Evolutionary conservation across 2,888 invertebrate species (phyloP).

Genomic region (Alcis repandata): DNA sequence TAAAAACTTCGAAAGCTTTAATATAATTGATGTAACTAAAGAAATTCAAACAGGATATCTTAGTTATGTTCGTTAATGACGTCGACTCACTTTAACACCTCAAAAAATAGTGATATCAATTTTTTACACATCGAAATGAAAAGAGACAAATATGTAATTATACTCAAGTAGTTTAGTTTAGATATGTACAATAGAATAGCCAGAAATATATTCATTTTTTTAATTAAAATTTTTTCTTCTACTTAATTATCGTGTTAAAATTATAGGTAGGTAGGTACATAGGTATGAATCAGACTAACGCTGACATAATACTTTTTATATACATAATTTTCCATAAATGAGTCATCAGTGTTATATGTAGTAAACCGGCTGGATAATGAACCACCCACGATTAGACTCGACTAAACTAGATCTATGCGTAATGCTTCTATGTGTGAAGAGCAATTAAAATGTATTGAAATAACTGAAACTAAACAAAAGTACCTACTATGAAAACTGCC

Average conservation of each 20-base stretch:
- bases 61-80: too few species aligned
- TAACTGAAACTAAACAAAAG: constrained; percentile 13
- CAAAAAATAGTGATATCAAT: too few species aligned
- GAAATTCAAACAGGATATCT: too few species aligned
- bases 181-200: too few species aligned
- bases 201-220: not conserved
- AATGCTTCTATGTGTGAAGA: constrained; percentile 8
- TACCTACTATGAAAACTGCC: too few species aligned
- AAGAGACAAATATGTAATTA: too few species aligned
- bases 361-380: constrained; percentile 40
- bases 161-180: too few species aligned
- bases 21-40: too few species aligned
- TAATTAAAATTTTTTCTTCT: constrained; percentile 4
- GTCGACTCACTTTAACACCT: too few species aligned
- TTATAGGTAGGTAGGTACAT: too few species aligned
- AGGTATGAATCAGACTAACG: constrained; percentile 35
- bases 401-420: constrained; percentile 17
- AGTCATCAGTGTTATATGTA: constrained; percentile 40
- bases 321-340: constrained; percentile 36
- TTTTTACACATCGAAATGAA: too few species aligned
- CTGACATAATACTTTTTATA: constrained; percentile 33
- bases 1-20: too few species aligned
- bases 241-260: constrained; percentile 11
- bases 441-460: constrained; percentile 9
- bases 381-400: constrained; percentile 28